Conservation (phyloP, 92 coral and sea anemone species). For the Siderastrea radians region DNA sequence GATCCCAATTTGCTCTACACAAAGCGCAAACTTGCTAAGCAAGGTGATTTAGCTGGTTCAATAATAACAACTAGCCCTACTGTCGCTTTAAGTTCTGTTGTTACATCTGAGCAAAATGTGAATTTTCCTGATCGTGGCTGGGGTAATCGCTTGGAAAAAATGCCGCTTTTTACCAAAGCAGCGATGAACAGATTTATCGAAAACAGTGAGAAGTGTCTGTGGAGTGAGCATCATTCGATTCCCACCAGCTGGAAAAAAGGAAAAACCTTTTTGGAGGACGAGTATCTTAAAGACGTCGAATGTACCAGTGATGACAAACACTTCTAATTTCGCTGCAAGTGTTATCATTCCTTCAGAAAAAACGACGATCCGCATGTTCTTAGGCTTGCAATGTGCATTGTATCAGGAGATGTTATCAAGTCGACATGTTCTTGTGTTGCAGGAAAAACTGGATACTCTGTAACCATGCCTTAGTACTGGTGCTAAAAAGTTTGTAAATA, state of each 20-base stretch:
- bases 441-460: slow-evolving; percentile 58
- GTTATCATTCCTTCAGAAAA: slow-evolving; percentile 55
- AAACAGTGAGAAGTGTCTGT: slow-evolving; percentile 3
- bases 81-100: not conserved
- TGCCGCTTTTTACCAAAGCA: slow-evolving; percentile 13
- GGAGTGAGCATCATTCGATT: slow-evolving; percentile 46
- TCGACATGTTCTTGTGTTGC: slow-evolving; percentile 56
- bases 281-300: slow-evolving; percentile 43
- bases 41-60: not conserved
- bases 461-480: slow-evolving; percentile 58
- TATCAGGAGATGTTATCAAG: slow-evolving; percentile 1
- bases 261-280: slow-evolving; percentile 63
- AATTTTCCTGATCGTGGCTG: not conserved
- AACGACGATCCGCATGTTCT: slow-evolving; percentile 47
- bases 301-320: slow-evolving; percentile 43
- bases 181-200: not conserved
- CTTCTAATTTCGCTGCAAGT: slow-evolving; percentile 44
- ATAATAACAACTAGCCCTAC: not conserved
- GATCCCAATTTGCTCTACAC: slow-evolving; percentile 8
- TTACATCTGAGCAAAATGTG: not conserved
- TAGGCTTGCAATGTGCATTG: slow-evolving; percentile 43
- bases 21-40: slow-evolving; percentile 11
- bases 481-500: slow-evolving; percentile 52
- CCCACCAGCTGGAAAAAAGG: slow-evolving; percentile 66
- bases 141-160: not conserved